Evolutionary conservation across 2,888 invertebrate species (phyloP).

Genomic region (Sminthurinus aureus): DNA sequence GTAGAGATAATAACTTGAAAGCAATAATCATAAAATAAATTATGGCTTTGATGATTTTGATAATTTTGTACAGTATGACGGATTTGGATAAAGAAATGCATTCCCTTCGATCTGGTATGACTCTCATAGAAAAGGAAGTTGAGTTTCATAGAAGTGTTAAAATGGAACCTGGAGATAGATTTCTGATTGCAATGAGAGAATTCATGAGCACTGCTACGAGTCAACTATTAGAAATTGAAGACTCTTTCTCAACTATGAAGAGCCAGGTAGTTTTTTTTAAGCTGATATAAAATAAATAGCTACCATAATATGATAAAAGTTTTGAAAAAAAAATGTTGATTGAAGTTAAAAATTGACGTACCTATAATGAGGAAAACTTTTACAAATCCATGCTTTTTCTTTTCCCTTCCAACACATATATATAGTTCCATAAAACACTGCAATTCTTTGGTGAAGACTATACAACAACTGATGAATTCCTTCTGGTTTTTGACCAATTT

Average conservation of each 20-base stretch:
- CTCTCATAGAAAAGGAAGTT: conserved; percentile 86
- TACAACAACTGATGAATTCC: conserved; percentile 91
- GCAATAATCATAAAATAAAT: not conserved
- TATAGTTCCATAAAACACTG: conserved; percentile 84
- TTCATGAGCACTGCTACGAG: conserved; percentile 93
- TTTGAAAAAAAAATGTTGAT: not conserved
- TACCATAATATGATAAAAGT: not conserved
- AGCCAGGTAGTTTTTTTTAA: conserved; percentile 67
- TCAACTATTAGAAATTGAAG: conserved; percentile 89
- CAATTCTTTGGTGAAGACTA: conserved; percentile 88
- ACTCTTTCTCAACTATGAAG: conserved; percentile 94
- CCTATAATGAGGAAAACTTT: no score
- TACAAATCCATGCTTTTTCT: no score
- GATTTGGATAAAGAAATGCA: conserved; percentile 92
- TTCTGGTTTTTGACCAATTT: conserved; percentile 90
- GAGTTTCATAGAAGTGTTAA: conserved; percentile 85
- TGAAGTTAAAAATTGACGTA: no score
- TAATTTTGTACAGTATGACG: conserved; percentile 70
- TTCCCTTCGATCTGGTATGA: conserved; percentile 81
- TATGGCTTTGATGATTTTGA: conserved; percentile 35
- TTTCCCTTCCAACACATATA: conserved; percentile 60
- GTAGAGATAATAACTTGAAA: not conserved
- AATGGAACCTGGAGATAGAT: conserved; percentile 73
- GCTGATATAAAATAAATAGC: not conserved
- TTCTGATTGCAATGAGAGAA: conserved; percentile 92